phyloP scores from a whole-genome alignment of 2,113 vertebrate species.

The Hyperopisus bebe region DNA sequence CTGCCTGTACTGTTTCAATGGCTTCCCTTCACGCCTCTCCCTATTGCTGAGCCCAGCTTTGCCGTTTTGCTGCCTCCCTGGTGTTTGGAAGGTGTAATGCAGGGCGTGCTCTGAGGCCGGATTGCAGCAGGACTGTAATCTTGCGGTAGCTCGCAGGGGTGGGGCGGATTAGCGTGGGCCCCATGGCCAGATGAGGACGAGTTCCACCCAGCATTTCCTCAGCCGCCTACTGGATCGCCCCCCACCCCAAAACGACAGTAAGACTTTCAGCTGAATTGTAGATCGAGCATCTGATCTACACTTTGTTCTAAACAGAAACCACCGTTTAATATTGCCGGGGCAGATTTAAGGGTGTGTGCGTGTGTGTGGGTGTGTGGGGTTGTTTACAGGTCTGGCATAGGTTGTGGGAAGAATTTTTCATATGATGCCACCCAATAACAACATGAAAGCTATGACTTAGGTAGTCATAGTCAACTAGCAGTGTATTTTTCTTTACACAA shows the following conservation, averaged over 20 bases:
- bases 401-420: not conserved
- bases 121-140: not conserved
- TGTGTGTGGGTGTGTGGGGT: not conserved
- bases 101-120: not conserved
- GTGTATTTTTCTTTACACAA: not conserved
- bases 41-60: not conserved
- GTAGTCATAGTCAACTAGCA: not conserved
- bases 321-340: not conserved
- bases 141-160: not conserved
- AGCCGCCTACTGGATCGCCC: not conserved
- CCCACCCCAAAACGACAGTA: not conserved
- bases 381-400: not conserved
- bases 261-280: not conserved
- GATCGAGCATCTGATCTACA: not conserved
- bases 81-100: not conserved
- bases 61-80: not conserved
- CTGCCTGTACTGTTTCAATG: no score
- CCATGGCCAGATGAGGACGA: not conserved
- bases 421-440: not conserved
- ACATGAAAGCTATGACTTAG: not conserved
- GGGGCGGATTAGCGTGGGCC: not conserved
- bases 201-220: not conserved
- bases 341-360: not conserved
- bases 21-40: not conserved
- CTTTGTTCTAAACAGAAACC: not conserved